Percentiles rank a stretch among this genome's conserved stretches.
Conservation (phyloP, 2,888 invertebrate species). For the Hanleya hanleyi region DNA sequence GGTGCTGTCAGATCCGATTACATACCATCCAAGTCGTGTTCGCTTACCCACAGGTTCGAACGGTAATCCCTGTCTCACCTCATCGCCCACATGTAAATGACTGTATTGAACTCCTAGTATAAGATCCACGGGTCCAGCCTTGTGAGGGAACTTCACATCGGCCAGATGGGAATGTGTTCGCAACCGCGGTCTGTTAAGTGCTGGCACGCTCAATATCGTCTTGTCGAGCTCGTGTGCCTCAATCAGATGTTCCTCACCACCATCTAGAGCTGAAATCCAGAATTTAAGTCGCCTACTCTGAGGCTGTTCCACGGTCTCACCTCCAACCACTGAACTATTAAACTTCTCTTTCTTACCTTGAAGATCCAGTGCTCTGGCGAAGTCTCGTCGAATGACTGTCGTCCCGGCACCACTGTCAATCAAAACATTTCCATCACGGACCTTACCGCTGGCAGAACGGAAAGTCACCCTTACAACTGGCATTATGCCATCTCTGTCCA, state of each 20-base stretch:
- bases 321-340: too few relatives aligned
- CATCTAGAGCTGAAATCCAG: slow-evolving; percentile 11
- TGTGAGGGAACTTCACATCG: background rate
- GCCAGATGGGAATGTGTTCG: background rate
- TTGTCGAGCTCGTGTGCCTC: slow-evolving; percentile 22
- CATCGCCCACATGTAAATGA: slow-evolving; percentile 15
- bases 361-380: too few relatives aligned
- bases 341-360: too few relatives aligned
- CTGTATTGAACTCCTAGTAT: slow-evolving; percentile 23
- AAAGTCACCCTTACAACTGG: too few relatives aligned
- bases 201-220: slow-evolving; percentile 12
- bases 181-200: slow-evolving; percentile 12
- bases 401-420: too few relatives aligned
- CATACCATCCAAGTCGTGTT: slow-evolving; percentile 21
- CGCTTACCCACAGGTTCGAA: slow-evolving; percentile 18
- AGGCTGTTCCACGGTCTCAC: background rate
- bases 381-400: too few relatives aligned
- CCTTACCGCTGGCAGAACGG: too few relatives aligned
- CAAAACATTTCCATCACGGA: too few relatives aligned
- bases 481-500: too few relatives aligned
- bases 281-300: slow-evolving; percentile 12
- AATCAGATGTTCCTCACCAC: slow-evolving; percentile 14
- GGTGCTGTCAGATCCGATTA: slow-evolving; percentile 11
- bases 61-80: background rate
- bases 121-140: slow-evolving; percentile 10